Base-by-base conservation (phyloP, 2,797 vertebrate genomes). In the Fratercula arctica region DNA sequence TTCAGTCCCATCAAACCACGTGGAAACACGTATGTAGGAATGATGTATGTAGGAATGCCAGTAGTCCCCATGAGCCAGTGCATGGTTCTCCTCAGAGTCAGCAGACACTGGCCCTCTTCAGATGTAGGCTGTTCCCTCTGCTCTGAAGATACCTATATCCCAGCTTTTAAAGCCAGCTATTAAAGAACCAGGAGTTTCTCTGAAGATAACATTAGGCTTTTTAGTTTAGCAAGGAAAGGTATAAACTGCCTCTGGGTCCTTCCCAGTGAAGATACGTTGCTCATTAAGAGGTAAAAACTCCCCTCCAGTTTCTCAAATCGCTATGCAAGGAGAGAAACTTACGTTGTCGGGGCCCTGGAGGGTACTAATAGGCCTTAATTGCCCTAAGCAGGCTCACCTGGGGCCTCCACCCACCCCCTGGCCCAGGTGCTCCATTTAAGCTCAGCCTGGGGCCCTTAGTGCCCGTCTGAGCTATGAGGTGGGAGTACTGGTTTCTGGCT, bases 381-480 rank as follows among this genome's bases (percentile, higher is more conserved):
- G 37, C 61, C 48, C 39, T 67, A 53, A 83, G 8, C 10, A 35
- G 63, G 54, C 59, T 76, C 84, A 53, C 26, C 33, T 76, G 70
- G 23, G 28, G 21, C 10, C 7, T 90, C 29, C 29, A n/a, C 21
- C 13, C 43, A 68, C 46, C 13, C 15, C 16, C 24, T 8, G 11
- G 37, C 20, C 26, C 3, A 23, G 3, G 19, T 23, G 19, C 11
- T 56, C 64, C 76, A 48, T 70, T 74, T 85, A 60, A 86, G 31
- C 56, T 87, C 87, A 68, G 23, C 7, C 20, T 50, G 45, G 45
- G 9, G 2, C 0, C 1, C 4, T 12, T 0, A 14, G 1, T 37
- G 2, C 1, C 0, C 46, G 2, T 1, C 1, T 63, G 16, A 39
- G 26, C 4, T 74, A 9, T 26, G 6, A 15, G 11, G 2, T 39